These are phyloP conservation scores for Boloria selene DNA, from an alignment of 2,888 invertebrate genomes.

Conservation along the genomic window DNA sequence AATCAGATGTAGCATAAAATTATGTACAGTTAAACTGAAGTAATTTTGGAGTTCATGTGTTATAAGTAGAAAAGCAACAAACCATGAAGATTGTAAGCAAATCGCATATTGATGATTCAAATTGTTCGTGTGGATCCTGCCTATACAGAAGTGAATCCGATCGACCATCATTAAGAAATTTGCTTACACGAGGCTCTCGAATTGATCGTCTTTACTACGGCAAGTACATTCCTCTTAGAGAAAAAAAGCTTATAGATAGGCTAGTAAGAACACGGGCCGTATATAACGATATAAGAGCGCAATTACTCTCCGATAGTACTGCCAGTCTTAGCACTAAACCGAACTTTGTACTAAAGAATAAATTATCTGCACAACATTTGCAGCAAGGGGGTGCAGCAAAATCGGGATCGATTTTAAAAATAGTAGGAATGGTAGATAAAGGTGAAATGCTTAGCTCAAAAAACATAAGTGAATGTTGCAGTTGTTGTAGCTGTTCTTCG, in stretches of 20 bases:
- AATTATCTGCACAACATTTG: slow-evolving; percentile 34
- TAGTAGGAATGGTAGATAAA: slow-evolving; percentile 57
- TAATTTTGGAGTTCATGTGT: slow-evolving; percentile 11
- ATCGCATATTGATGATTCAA: slow-evolving; percentile 42
- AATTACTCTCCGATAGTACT: slow-evolving; percentile 53
- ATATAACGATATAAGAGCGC: slow-evolving; percentile 58
- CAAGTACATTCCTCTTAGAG: slow-evolving; percentile 55
- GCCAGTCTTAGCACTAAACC: slow-evolving; percentile 45
- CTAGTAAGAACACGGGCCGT: slow-evolving; percentile 59
- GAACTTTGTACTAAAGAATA: slow-evolving; percentile 42
- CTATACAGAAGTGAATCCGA: slow-evolving; percentile 52
- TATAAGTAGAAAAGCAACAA: slow-evolving; percentile 44
- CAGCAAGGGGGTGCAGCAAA: slow-evolving; percentile 43
- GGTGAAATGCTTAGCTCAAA: slow-evolving; percentile 46
- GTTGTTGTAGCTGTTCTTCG: slow-evolving; percentile 57
- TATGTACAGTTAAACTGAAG: slow-evolving; percentile 12
- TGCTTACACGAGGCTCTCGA: slow-evolving; percentile 49
- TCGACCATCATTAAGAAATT: slow-evolving; percentile 46
- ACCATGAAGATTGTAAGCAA: slow-evolving; percentile 49
- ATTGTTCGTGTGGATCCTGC: slow-evolving; percentile 57
- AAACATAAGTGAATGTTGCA: slow-evolving; percentile 54
- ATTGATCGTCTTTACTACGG: slow-evolving; percentile 54
- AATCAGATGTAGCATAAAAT: slow-evolving; percentile 23
- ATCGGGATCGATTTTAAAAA: slow-evolving; percentile 47
- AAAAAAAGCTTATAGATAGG: slow-evolving; percentile 56